A percentile compares a stretch with the other conserved stretches of the same genome.
These are phyloP conservation scores for Caenorhabditis wallacei DNA, from an alignment of 2,888 invertebrate genomes.

Conservation along the genomic window DNA sequence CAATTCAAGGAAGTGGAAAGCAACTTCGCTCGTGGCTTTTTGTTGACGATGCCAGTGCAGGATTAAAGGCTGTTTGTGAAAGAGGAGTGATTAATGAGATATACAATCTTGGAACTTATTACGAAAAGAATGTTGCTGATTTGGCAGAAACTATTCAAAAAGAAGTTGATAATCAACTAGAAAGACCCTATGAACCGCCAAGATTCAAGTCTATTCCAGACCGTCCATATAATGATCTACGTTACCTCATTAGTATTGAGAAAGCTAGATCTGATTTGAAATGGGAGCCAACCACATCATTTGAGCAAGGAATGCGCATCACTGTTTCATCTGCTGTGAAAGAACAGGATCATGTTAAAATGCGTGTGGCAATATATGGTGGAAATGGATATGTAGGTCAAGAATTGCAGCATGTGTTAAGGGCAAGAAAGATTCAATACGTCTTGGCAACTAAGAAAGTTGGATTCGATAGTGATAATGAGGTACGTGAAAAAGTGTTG, in stretches of 20 bases:
- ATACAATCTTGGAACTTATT: slow-evolving; percentile 82
- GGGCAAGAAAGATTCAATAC: slow-evolving; percentile 72
- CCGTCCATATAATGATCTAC: slow-evolving; percentile 82
- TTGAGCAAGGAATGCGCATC: slow-evolving; percentile 79
- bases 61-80: slow-evolving; percentile 77
- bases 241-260: slow-evolving; percentile 80
- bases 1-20: slow-evolving; percentile 80
- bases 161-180: slow-evolving; percentile 80
- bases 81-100: slow-evolving; percentile 78
- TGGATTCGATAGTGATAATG: slow-evolving; percentile 75
- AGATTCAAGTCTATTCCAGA: slow-evolving; percentile 80
- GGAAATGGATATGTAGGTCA: slow-evolving; percentile 73
- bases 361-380: slow-evolving; percentile 81
- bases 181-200: slow-evolving; percentile 62
- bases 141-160: slow-evolving; percentile 79
- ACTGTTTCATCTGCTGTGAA: slow-evolving; percentile 77
- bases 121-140: slow-evolving; percentile 81
- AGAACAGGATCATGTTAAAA: slow-evolving; percentile 71
- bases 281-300: slow-evolving; percentile 79
- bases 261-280: slow-evolving; percentile 78
- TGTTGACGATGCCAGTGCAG: slow-evolving; percentile 81
- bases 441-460: slow-evolving; percentile 76
- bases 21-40: slow-evolving; percentile 82
- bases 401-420: slow-evolving; percentile 74
- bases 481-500: slow-evolving; percentile 69